Conservation (phyloP, 1,140 invertebrate genomes). For the Goniozus legneri region DNA sequence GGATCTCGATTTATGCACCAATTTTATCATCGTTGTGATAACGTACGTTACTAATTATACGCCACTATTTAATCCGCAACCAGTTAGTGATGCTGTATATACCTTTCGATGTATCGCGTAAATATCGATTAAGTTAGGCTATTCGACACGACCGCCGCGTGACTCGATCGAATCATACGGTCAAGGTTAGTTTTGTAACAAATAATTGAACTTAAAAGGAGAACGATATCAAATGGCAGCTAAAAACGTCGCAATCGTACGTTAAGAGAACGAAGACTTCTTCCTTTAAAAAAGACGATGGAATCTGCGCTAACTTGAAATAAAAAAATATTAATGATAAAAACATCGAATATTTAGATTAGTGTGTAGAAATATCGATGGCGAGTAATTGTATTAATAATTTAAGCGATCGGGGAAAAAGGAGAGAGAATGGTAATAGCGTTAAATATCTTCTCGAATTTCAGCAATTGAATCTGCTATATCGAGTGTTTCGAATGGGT, state of each 20-base stretch:
- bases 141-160: conserved; percentile 8
- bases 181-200: conserved; percentile 25
- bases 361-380: too few species aligned
- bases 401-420: neutral
- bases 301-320: too few species aligned
- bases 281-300: too few species aligned
- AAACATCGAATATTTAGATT: neutral
- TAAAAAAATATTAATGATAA: neutral
- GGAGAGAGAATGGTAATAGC: too few species aligned
- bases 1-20: conserved; percentile 32
- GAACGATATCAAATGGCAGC: neutral
- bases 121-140: conserved; percentile 25
- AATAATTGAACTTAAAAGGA: neutral
- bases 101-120: conserved; percentile 46
- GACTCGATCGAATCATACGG: neutral
- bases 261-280: too few species aligned
- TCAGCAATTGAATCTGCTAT: too few species aligned
- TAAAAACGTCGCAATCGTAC: too few species aligned
- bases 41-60: conserved; percentile 47
- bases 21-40: conserved; percentile 55
- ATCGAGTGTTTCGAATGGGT: too few species aligned
- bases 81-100: conserved; percentile 50
- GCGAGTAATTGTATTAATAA: too few species aligned
- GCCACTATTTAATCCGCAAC: conserved; percentile 53
- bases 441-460: too few species aligned